Percentiles rank a stretch among this genome's conserved stretches.
Conservation (phyloP, 2,888 invertebrate genomes). For the Thyatira batis region DNA sequence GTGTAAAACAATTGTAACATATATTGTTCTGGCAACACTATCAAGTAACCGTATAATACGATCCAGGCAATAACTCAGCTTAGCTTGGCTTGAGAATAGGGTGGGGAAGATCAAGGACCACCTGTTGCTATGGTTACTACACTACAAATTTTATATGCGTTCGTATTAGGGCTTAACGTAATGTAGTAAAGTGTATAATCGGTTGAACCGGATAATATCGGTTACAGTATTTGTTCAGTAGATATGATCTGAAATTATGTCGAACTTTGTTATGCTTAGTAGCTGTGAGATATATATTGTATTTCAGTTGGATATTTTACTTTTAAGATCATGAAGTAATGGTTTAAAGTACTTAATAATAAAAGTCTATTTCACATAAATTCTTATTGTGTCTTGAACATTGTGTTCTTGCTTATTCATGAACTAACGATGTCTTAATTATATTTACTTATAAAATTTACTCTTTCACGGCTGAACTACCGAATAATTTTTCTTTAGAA, state of each 20-base stretch:
- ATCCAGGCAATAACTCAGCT: slow-evolving; percentile 65
- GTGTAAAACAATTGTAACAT: slow-evolving; percentile 5
- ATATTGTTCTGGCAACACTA: slow-evolving; percentile 25
- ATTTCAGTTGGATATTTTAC: slow-evolving; percentile 13
- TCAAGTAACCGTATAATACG: slow-evolving; percentile 41
- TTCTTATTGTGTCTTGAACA: no score
- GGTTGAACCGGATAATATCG: slow-evolving; percentile 8
- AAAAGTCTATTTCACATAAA: no score
- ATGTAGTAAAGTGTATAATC: slow-evolving; percentile 18
- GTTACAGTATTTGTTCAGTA: slow-evolving; percentile 23
- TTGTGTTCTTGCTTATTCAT: no score
- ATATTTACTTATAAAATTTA: no score
- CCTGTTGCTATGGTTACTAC: slow-evolving; percentile 69
- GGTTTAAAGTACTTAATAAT: no score
- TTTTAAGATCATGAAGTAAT: slow-evolving; percentile 8
- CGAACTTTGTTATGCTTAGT: slow-evolving; percentile 32
- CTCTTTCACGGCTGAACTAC: no score
- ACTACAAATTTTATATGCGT: slow-evolving; percentile 28
- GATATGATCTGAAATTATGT: slow-evolving; percentile 39
- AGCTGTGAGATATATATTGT: slow-evolving; percentile 20
- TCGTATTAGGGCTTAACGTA: slow-evolving; percentile 12
- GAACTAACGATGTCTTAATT: no score
- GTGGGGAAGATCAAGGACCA: slow-evolving; percentile 42
- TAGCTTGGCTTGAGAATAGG: slow-evolving; percentile 36
- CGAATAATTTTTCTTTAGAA: no score